A percentile compares a stretch with the other conserved stretches of the same genome.
Evolutionary conservation across 1,140 invertebrate genomes (phyloP).

Genomic region (Aethina tumida): DNA sequence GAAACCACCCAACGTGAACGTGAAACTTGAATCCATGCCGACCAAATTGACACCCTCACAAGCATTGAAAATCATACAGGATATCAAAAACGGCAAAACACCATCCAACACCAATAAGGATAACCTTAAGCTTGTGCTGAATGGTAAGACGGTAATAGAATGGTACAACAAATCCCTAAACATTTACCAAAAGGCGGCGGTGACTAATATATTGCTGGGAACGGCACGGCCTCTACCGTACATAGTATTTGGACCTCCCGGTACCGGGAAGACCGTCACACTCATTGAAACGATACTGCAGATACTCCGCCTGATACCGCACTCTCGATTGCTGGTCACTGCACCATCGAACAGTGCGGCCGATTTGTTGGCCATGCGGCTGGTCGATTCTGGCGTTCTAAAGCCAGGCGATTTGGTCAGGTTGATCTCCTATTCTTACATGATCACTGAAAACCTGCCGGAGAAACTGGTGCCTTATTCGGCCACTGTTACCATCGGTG

Average conservation of each 20-base stretch:
- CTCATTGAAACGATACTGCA: slow-evolving; percentile 59
- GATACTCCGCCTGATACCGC: slow-evolving; percentile 35
- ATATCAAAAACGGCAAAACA: neutral
- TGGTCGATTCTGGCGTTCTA: slow-evolving; percentile 37
- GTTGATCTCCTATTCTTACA: slow-evolving; percentile 47
- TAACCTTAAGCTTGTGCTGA: too few species aligned
- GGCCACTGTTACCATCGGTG: slow-evolving; percentile 48
- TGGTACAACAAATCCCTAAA: slow-evolving; percentile 72
- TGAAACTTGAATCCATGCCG: too few species aligned
- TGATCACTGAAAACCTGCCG: slow-evolving; percentile 46
- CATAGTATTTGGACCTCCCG: slow-evolving; percentile 70
- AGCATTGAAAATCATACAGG: too few species aligned
- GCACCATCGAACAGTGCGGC: slow-evolving; percentile 70
- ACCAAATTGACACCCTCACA: too few species aligned
- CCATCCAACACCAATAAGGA: slow-evolving; percentile 15
- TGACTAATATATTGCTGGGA: slow-evolving; percentile 50
- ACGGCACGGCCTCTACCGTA: slow-evolving; percentile 55
- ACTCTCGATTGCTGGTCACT: slow-evolving; percentile 50
- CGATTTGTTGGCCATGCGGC: slow-evolving; percentile 54
- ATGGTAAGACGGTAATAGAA: slow-evolving; percentile 29
- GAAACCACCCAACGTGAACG: too few species aligned
- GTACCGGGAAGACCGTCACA: slow-evolving; percentile 72
- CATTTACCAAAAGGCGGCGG: slow-evolving; percentile 52
- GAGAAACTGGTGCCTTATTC: slow-evolving; percentile 58
- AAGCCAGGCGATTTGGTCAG: slow-evolving; percentile 52